phyloP scores from a whole-genome alignment of 2,797 vertebrate species.

The Phrynocephalus vlangalii region DNA sequence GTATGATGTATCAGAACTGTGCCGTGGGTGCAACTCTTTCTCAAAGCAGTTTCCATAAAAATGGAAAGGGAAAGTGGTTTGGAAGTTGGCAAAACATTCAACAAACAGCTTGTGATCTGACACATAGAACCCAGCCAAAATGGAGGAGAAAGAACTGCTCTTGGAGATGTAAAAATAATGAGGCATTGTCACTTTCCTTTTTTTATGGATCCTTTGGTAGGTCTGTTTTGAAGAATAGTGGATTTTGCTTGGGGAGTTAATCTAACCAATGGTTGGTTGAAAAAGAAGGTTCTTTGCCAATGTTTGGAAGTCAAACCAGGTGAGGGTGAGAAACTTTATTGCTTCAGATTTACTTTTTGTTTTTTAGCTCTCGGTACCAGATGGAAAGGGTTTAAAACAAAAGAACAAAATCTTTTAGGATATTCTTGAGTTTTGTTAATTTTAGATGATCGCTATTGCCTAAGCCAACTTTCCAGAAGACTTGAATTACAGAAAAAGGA shows the following conservation, averaged over 20 bases:
- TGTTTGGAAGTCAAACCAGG: conserved; percentile 74
- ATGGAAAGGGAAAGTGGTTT: not conserved
- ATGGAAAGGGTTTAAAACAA: conserved; percentile 81
- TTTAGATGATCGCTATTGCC: conserved; percentile 72
- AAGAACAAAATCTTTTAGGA: conserved; percentile 79
- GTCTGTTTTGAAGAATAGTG: not conserved
- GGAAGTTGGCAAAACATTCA: not conserved
- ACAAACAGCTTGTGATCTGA: not conserved
- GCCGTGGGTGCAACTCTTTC: too few species aligned
- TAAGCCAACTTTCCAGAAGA: conserved; percentile 79
- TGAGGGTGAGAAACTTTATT: conserved; percentile 68
- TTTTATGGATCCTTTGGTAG: not conserved
- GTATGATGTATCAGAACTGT: not conserved
- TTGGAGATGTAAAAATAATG: not conserved
- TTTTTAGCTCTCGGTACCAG: conserved; percentile 72
- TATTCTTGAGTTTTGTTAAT: conserved; percentile 78
- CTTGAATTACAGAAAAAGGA: conserved; percentile 77
- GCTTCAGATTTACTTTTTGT: not conserved
- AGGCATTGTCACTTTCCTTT: not conserved
- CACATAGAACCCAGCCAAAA: not conserved
- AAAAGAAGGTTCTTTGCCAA: conserved; percentile 67
- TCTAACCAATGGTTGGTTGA: conserved; percentile 62
- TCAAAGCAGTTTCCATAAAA: too few species aligned
- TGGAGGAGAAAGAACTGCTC: not conserved
- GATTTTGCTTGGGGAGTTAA: conserved; percentile 65